These are phyloP conservation scores for Protodeltote pygarga DNA, from an alignment of 2,888 invertebrate species.

Conservation along the genomic window DNA sequence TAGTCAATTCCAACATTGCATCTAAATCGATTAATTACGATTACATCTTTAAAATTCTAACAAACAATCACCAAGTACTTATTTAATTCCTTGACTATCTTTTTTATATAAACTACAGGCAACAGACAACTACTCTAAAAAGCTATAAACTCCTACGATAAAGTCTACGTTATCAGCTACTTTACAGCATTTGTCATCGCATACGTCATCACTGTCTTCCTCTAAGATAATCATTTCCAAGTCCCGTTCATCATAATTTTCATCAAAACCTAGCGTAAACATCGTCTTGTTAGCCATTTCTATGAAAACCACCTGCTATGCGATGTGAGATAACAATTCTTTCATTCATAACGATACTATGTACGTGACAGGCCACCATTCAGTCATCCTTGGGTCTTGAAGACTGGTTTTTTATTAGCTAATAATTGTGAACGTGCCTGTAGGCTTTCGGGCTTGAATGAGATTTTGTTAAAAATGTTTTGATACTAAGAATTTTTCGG, in stretches of 20 bases:
- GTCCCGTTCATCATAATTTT: conserved; percentile 36
- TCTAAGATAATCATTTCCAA: conserved; percentile 34
- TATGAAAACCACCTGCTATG: conserved; percentile 72
- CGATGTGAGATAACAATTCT: conserved; percentile 69
- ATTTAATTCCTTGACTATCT: not conserved
- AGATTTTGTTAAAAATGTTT: conserved; percentile 16
- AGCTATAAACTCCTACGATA: conserved; percentile 21
- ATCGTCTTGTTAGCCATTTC: conserved; percentile 57
- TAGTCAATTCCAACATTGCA: too few relatives aligned
- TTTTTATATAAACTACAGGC: conserved; percentile 1
- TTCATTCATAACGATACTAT: conserved; percentile 74
- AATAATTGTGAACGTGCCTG: conserved; percentile 35
- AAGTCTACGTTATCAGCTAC: conserved; percentile 27
- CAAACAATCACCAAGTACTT: not conserved
- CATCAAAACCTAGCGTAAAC: conserved; percentile 40
- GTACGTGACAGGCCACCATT: conserved; percentile 65
- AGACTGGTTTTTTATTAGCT: conserved; percentile 50
- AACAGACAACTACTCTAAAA: conserved; percentile 8
- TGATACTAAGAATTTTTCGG: too few relatives aligned
- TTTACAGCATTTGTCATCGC: conserved; percentile 34
- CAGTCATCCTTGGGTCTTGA: conserved; percentile 32
- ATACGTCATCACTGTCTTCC: conserved; percentile 33
- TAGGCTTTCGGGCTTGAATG: conserved; percentile 38
- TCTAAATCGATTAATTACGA: too few relatives aligned
- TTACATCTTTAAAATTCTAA: too few relatives aligned